A percentile compares a stretch with the other conserved stretches of the same genome.
Evolutionary conservation across 2,797 vertebrate genomes (phyloP).

Genomic region (Phaenicophaeus curvirostris): DNA sequence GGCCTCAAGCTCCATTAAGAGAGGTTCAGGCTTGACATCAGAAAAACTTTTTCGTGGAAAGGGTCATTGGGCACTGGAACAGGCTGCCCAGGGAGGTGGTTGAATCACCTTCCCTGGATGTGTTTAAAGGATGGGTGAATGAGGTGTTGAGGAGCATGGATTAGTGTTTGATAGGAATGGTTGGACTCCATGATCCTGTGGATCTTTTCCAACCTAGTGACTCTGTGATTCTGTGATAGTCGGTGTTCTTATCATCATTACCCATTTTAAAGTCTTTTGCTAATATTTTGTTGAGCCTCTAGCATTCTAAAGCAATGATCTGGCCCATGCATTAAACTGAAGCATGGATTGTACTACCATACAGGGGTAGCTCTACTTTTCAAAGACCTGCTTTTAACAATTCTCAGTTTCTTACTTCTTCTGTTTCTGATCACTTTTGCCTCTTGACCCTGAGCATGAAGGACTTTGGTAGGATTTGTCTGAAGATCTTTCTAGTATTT

Average conservation of each 20-base stretch:
- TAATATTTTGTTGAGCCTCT: background rate
- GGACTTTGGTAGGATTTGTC: background rate
- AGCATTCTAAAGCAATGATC: fast-evolving
- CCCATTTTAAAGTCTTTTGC: background rate
- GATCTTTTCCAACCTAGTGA: too few relatives aligned
- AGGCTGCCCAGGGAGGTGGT: too few relatives aligned
- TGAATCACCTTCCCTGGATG: too few relatives aligned
- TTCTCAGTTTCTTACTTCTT: background rate
- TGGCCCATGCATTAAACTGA: fast-evolving
- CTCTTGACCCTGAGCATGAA: background rate
- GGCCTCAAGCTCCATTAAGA: too few relatives aligned
- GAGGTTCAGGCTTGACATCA: too few relatives aligned
- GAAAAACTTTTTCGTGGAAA: too few relatives aligned
- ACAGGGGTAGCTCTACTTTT: background rate
- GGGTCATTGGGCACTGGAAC: too few relatives aligned
- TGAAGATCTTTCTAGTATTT: background rate
- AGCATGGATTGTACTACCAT: background rate
- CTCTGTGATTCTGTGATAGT: background rate
- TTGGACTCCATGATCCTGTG: too few relatives aligned
- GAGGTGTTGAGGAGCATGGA: too few relatives aligned
- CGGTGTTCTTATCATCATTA: background rate
- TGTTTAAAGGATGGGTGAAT: too few relatives aligned
- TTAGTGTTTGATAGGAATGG: too few relatives aligned
- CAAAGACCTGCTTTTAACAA: background rate
- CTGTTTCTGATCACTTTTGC: background rate